These are phyloP conservation scores for Neotragus moschatus DNA, from an alignment of 2,113 vertebrate species.

Conservation along the genomic window DNA sequence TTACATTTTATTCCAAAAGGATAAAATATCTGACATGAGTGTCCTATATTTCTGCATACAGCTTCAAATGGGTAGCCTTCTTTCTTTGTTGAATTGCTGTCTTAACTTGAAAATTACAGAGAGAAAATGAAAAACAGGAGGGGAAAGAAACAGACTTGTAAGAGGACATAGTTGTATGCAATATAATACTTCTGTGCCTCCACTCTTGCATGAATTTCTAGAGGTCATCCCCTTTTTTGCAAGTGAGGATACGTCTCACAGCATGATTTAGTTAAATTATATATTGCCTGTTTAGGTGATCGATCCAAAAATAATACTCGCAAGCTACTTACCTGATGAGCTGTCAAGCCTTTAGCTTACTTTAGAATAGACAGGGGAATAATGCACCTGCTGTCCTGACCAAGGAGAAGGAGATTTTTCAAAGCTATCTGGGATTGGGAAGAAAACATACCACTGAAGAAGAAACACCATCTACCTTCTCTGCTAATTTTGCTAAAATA, in stretches of 20 bases:
- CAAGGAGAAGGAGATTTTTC: not conserved
- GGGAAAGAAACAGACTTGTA: not conserved
- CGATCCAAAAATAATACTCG: constrained; percentile 17
- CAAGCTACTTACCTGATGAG: constrained; percentile 17
- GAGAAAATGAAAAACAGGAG: not conserved
- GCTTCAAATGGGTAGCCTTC: not conserved
- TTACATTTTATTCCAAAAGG: not conserved
- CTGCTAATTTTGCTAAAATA: constrained; percentile 25
- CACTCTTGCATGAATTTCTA: not conserved
- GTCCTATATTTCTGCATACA: not conserved
- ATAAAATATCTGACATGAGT: not conserved
- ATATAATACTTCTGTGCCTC: not conserved
- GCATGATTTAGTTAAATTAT: constrained; percentile 39
- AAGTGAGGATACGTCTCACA: not conserved
- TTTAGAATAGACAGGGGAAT: not conserved
- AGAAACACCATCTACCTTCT: not conserved
- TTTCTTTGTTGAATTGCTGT: not conserved
- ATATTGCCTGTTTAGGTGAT: constrained; percentile 20
- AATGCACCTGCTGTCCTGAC: not conserved
- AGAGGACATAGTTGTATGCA: not conserved
- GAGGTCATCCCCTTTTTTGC: not conserved
- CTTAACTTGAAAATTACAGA: not conserved
- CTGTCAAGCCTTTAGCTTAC: not conserved
- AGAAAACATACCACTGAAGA: not conserved
- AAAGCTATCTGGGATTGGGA: not conserved